Conservation (phyloP, 2,113 vertebrate species). For the Vanacampus margaritifer region DNA sequence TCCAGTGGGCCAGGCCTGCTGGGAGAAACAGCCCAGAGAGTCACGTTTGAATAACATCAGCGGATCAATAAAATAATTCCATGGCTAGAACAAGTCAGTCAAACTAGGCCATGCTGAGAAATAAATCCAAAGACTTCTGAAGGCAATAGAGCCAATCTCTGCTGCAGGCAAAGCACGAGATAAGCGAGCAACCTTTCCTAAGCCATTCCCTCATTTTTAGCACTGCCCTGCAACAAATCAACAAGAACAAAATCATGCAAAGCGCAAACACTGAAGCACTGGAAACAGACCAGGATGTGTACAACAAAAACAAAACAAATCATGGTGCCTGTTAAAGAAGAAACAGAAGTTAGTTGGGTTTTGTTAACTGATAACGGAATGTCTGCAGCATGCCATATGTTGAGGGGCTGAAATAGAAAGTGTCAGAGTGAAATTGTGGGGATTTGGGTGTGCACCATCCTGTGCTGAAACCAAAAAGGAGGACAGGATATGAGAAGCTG, state of each 20-base stretch:
- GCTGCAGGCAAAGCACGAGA: conserved; percentile 54
- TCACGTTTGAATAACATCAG: conserved; percentile 9
- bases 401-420: conserved; percentile 55
- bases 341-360: conserved; percentile 48
- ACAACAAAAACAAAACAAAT: conserved; percentile 32
- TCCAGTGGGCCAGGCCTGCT: conserved; percentile 97
- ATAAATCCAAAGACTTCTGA: conserved; percentile 27
- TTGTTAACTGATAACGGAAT: conserved; percentile 39
- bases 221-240: conserved; percentile 57
- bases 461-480: conserved; percentile 46
- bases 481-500: conserved; percentile 56
- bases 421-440: conserved; percentile 36
- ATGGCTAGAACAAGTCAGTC: conserved; percentile 33
- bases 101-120: conserved; percentile 58
- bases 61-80: neutral
- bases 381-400: conserved; percentile 58
- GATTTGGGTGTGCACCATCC: conserved; percentile 35
- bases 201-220: conserved; percentile 58
- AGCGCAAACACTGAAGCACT: conserved; percentile 46
- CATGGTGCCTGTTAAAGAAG: conserved; percentile 61
- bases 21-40: conserved; percentile 20
- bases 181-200: conserved; percentile 56
- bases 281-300: conserved; percentile 33
- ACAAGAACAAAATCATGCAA: conserved; percentile 61
- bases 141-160: conserved; percentile 36